phyloP scores from a whole-genome alignment of 2,888 invertebrate genomes.

The Nineta flava region DNA sequence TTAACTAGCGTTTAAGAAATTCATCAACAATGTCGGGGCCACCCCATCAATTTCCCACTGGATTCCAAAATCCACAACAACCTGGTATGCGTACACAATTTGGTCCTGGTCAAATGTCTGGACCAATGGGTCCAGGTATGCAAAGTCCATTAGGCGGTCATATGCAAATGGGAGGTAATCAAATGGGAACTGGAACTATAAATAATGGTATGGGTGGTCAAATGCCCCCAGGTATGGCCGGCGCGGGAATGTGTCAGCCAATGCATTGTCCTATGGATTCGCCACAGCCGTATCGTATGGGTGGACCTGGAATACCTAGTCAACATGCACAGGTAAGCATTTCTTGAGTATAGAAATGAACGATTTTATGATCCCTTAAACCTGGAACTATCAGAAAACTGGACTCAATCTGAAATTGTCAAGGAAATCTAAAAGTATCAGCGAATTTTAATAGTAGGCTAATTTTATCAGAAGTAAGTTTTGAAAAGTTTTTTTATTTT shows the following conservation, averaged over 20 bases:
- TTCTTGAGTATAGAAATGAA: too few species aligned
- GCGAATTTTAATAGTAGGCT: too few species aligned
- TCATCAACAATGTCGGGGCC: constrained; percentile 44
- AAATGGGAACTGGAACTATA: constrained; percentile 23
- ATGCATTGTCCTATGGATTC: constrained; percentile 28
- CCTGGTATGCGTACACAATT: constrained; percentile 47
- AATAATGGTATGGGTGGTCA: constrained; percentile 33
- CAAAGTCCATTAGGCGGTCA: constrained; percentile 21
- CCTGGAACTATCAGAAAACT: too few species aligned
- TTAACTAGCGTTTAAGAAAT: too few species aligned
- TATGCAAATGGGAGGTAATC: constrained; percentile 17
- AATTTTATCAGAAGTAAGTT: too few species aligned
- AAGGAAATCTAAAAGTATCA: too few species aligned
- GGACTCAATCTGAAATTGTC: too few species aligned
- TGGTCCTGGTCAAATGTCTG: constrained; percentile 43
- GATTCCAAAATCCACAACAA: constrained; percentile 43
- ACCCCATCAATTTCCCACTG: constrained; percentile 54
- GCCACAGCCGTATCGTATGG: neutral
- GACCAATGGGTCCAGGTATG: constrained; percentile 39
- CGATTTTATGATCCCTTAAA: too few species aligned
- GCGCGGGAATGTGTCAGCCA: constrained; percentile 37
- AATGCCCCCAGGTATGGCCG: constrained; percentile 32
- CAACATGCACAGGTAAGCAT: constrained; percentile 5
- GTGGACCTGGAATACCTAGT: neutral
- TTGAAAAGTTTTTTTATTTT: too few species aligned